Base-by-base conservation (phyloP, 2,888 invertebrate species). In the Zygaena filipendulae region DNA sequence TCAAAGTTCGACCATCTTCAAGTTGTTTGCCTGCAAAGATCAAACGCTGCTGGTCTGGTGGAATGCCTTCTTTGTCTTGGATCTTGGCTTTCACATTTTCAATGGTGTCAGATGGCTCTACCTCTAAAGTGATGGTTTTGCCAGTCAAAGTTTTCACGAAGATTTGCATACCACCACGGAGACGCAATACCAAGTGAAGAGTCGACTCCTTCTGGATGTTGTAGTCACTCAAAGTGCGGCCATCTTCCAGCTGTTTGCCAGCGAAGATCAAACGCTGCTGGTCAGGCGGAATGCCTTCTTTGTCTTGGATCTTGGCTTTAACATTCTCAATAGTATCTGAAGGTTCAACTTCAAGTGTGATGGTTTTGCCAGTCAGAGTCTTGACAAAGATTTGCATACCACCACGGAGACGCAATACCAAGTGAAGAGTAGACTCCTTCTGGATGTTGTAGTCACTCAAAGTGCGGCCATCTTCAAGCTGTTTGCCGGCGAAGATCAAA, bases 311-410 rank as follows among this genome's bases (percentile, higher is more conserved):
- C 8, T 67, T 67, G 0, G 66, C 67, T 5, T 67, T 67, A 0
- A 71, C 70, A 48, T 70, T 70, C 8, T 70, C 67, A 9, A 67
- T 67, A 0, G 66, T 64, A 3, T 66, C 64, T 0, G 67, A 62
- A 0, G 67, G 33, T 2, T 67, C 67, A 0, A 67, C 67, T 3
- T 68, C 67, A 0, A 68, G 29, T 0, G 67, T 67, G 5, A 68
- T 67, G 0, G 67, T 68, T 2, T 68, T 68, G 0, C 67, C 67
- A 2, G 67, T 67, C 0, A 67, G 27, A 0, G 67, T 67, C 8
- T 67, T 67, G 0, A 71, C 70, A 13, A 70, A 70, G 1, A 70
- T 70, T 27, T 70, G 70, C 70, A 70, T 70, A 11, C 70, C 70
- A 20, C 59, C 67, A 6, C 67, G 49, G 0, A 67, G 61, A 45